Conservation (phyloP, 1,140 invertebrate genomes). For the Nebria ingens region DNA sequence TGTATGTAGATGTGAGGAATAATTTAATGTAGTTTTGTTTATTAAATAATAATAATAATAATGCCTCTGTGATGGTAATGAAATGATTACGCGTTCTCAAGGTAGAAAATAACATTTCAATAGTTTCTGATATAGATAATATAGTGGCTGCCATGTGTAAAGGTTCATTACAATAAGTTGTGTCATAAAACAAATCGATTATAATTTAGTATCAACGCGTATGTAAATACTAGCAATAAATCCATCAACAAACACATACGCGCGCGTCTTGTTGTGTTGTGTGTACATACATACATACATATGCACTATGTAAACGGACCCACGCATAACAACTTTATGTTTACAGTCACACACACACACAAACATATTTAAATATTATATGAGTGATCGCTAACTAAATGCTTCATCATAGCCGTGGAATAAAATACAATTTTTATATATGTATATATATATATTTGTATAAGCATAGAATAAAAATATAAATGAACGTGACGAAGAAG, state of each 20-base stretch:
- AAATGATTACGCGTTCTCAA: too few species aligned
- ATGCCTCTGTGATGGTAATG: too few species aligned
- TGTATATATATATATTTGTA: too few species aligned
- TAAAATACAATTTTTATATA: not conserved
- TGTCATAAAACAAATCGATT: not conserved
- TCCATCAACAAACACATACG: not conserved
- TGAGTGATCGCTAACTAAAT: too few species aligned
- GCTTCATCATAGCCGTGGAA: not conserved
- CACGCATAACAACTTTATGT: too few species aligned
- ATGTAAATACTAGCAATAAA: not conserved
- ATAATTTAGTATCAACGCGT: not conserved
- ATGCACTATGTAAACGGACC: too few species aligned
- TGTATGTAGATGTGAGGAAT: too few species aligned
- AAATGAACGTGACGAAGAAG: not conserved
- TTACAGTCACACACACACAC: not conserved
- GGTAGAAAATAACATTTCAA: too few species aligned
- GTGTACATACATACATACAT: not conserved
- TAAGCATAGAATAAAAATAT: too few species aligned
- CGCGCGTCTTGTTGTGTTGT: not conserved
- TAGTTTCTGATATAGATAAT: too few species aligned
- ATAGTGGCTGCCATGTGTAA: not conserved
- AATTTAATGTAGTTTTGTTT: too few species aligned
- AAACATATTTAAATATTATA: slow-evolving; percentile 1
- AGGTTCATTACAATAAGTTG: not conserved
- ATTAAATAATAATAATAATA: too few species aligned